Percentiles rank a stretch among this genome's conserved stretches.
Evolutionary conservation across 2,797 vertebrate species (phyloP).

Genomic region (Phalanger gymnotis): DNA sequence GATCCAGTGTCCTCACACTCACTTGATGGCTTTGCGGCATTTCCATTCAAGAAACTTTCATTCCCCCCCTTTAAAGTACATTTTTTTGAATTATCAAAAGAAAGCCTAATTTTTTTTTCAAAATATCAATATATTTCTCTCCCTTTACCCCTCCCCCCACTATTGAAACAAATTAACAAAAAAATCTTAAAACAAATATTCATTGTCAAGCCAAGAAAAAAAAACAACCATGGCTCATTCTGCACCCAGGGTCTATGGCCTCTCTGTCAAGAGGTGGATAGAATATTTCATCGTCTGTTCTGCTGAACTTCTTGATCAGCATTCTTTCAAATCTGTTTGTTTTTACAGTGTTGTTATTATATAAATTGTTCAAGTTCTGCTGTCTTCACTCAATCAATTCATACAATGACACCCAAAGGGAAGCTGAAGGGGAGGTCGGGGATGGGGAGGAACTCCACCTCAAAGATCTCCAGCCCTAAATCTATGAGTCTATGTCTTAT

Average conservation of each 20-base stretch:
- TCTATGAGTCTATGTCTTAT: not conserved
- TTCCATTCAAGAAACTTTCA: not conserved
- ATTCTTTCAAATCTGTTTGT: not conserved
- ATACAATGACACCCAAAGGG: not conserved
- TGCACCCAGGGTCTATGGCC: not conserved
- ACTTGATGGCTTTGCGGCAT: not conserved
- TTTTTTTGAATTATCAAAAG: not conserved
- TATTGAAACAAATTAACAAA: not conserved
- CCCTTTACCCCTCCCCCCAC: not conserved
- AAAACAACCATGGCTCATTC: not conserved
- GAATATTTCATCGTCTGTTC: not conserved
- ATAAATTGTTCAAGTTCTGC: not conserved
- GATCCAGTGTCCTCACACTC: not conserved
- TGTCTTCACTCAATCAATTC: not conserved
- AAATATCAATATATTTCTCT: not conserved
- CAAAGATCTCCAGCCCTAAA: not conserved
- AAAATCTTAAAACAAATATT: not conserved
- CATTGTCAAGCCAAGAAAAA: not conserved
- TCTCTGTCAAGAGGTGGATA: not conserved
- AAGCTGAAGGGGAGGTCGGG: not conserved
- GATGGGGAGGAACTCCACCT: too few species aligned
- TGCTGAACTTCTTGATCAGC: not conserved
- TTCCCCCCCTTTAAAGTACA: not conserved
- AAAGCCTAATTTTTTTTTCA: not conserved
- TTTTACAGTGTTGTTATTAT: not conserved